Percentiles rank a stretch among this genome's conserved stretches.
Conservation (phyloP, 2,797 vertebrate species). For the Falco columbarius region DNA sequence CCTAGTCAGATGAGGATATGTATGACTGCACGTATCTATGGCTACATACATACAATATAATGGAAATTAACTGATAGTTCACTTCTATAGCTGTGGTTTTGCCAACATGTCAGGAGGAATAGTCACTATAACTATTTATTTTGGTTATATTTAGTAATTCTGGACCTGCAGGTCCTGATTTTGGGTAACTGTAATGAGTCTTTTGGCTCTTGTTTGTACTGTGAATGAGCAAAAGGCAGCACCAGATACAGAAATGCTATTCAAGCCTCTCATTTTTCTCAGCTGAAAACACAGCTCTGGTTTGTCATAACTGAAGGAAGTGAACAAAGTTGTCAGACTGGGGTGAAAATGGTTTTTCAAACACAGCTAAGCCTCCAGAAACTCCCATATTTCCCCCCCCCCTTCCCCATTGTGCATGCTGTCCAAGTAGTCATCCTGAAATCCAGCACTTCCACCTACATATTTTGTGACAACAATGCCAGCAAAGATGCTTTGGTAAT, state of each 20-base stretch:
- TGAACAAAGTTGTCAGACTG: not conserved
- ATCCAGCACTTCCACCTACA: not conserved
- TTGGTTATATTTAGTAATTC: not conserved
- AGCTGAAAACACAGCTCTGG: not conserved
- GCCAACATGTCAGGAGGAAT: not conserved
- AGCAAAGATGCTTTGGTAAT: not conserved
- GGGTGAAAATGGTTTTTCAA: not conserved
- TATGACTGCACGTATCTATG: accelerated
- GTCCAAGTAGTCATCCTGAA: not conserved
- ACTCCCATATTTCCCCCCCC: accelerated
- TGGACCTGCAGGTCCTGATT: not conserved
- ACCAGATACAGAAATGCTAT: not conserved
- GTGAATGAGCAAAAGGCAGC: not conserved
- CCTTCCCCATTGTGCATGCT: not conserved
- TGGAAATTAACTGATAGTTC: not conserved
- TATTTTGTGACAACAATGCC: not conserved
- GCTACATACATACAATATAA: too few species aligned
- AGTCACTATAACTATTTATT: not conserved
- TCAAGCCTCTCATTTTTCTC: not conserved
- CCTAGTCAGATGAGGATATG: not conserved
- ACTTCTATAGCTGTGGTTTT: not conserved
- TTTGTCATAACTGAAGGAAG: not conserved
- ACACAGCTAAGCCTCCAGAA: not conserved
- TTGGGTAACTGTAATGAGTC: not conserved
- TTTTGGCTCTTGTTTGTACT: not conserved